Evolutionary conservation across 2,113 vertebrate species (phyloP).

Genomic region (Polypterus bichir): DNA sequence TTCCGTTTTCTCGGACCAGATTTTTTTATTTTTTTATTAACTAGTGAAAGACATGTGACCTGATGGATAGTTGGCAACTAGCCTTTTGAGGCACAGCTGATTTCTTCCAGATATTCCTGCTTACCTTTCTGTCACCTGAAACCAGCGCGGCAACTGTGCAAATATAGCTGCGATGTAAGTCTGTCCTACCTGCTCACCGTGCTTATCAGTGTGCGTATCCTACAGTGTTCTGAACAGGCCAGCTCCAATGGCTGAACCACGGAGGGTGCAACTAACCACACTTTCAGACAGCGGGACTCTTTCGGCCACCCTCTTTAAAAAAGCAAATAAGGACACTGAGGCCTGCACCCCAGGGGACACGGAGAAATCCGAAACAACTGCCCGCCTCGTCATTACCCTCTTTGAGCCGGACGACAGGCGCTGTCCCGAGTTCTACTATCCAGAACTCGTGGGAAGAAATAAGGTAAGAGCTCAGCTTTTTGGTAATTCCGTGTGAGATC

Average conservation of each 20-base stretch:
- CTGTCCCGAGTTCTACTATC: conserved; percentile 84
- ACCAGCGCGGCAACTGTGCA: not conserved
- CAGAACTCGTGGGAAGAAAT: conserved; percentile 51
- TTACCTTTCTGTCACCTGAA: not conserved
- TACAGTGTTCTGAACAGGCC: not conserved
- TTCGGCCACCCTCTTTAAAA: conserved; percentile 44
- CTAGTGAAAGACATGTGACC: not conserved
- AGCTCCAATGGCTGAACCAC: conserved; percentile 63
- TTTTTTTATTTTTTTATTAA: no score
- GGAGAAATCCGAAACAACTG: conserved; percentile 26
- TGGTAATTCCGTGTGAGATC: not conserved
- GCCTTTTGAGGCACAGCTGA: no score
- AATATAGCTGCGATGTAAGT: conserved; percentile 4
- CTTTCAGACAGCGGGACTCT: conserved; percentile 37
- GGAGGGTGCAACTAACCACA: conserved; percentile 65
- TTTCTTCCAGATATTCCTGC: no score
- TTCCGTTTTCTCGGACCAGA: no score
- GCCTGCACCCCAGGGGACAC: conserved; percentile 33
- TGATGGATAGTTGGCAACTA: not conserved
- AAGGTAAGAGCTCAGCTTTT: conserved; percentile 22
- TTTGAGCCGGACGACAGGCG: conserved; percentile 66
- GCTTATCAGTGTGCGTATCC: not conserved
- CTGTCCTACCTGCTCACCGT: not conserved
- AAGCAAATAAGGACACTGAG: conserved; percentile 24
- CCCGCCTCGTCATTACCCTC: conserved; percentile 59